Evolutionary conservation across 2,797 vertebrate species (phyloP).

Genomic region (Cuniculus paca): DNA sequence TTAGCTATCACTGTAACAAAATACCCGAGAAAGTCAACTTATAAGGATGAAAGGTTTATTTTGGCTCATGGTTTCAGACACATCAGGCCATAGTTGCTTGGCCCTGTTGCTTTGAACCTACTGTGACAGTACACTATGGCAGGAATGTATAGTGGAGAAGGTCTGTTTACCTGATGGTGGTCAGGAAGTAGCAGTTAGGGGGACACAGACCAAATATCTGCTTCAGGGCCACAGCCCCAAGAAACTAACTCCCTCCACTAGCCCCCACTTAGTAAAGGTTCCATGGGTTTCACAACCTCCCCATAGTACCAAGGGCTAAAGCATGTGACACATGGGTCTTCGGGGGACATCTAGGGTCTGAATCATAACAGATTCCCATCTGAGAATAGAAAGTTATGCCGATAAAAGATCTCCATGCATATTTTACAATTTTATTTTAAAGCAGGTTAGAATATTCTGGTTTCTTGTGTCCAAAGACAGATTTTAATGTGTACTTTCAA

Average conservation of each 20-base stretch:
- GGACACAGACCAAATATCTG: not conserved
- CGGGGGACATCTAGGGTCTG: too few relatives aligned
- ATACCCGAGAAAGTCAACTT: not conserved
- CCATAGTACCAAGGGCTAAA: not conserved
- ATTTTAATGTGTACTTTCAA: conserved; percentile 31
- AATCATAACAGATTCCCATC: not conserved
- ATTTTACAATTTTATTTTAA: conserved; percentile 27
- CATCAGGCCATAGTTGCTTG: not conserved
- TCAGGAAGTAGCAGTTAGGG: too few relatives aligned
- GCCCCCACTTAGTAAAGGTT: not conserved
- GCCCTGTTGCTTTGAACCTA: not conserved
- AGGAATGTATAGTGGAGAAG: not conserved
- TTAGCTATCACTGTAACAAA: not conserved
- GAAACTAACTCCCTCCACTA: not conserved
- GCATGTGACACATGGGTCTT: not conserved
- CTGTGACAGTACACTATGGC: not conserved
- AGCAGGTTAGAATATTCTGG: not conserved
- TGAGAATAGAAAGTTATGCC: not conserved
- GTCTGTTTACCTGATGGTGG: not conserved
- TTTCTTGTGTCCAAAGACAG: not conserved
- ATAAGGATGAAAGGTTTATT: not conserved
- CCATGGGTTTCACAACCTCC: not conserved
- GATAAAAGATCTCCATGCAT: not conserved
- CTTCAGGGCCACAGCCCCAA: not conserved
- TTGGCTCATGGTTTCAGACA: not conserved